Conservation (phyloP, 2,113 vertebrate species). For the Peromyscus californicus region DNA sequence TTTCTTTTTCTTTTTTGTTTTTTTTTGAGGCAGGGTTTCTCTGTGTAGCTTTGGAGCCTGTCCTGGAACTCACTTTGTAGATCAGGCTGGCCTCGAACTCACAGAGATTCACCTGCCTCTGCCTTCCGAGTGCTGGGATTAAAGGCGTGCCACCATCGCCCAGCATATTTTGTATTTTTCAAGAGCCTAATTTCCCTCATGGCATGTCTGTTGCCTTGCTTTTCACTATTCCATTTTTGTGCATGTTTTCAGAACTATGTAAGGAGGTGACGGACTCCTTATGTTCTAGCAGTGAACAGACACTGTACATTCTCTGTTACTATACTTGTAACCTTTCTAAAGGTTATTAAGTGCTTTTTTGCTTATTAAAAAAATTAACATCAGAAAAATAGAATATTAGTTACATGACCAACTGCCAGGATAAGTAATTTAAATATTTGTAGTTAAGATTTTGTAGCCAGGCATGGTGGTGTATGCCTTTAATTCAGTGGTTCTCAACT, state of each 20-base stretch:
- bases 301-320: not conserved
- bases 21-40: no score
- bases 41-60: no score
- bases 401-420: not conserved
- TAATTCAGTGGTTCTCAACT: not conserved
- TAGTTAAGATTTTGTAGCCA: not conserved
- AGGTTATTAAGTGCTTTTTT: not conserved
- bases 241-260: not conserved
- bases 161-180: not conserved
- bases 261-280: not conserved
- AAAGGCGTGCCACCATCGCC: no score
- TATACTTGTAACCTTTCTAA: not conserved
- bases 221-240: not conserved
- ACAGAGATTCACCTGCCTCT: no score
- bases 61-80: no score
- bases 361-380: not conserved
- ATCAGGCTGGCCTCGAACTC: no score
- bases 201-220: not conserved
- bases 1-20: no score
- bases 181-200: not conserved
- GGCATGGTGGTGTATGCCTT: not conserved
- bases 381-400: not conserved
- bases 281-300: not conserved
- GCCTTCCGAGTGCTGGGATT: no score
- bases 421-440: conserved; percentile 2